A percentile compares a stretch with the other conserved stretches of the same genome.
These are phyloP conservation scores for Notamacropus eugenii DNA, from an alignment of 2,797 vertebrate species.

Conservation along the genomic window DNA sequence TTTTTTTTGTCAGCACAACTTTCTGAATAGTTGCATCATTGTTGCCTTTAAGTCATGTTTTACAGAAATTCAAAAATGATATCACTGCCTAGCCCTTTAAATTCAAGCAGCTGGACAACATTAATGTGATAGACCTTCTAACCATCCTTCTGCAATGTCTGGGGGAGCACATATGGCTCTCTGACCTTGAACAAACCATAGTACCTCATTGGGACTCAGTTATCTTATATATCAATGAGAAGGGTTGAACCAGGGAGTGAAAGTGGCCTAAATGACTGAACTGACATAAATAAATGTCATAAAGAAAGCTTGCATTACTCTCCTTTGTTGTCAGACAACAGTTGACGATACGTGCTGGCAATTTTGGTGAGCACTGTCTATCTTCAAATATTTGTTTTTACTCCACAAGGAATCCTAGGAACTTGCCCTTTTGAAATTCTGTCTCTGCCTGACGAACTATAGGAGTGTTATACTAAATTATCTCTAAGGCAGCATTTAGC, in stretches of 20 bases:
- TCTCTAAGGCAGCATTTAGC: not conserved
- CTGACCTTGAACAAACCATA: not conserved
- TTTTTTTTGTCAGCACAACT: not conserved
- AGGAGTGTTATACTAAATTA: not conserved
- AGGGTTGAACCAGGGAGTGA: not conserved
- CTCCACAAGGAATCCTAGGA: not conserved
- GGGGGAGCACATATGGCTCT: not conserved
- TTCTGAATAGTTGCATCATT: not conserved
- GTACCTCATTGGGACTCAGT: not conserved
- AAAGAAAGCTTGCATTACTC: not conserved
- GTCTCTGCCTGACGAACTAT: not conserved
- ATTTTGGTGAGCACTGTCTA: not conserved
- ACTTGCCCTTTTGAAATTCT: not conserved
- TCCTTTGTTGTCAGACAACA: not conserved
- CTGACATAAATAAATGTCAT: not conserved
- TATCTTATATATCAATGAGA: not conserved
- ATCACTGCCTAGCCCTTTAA: not conserved
- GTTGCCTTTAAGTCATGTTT: not conserved
- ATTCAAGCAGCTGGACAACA: constrained; percentile 3
- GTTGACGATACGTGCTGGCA: not conserved
- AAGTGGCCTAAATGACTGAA: not conserved
- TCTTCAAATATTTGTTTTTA: not conserved
- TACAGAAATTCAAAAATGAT: constrained; percentile 27
- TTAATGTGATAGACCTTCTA: not conserved
- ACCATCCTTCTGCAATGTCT: not conserved